A percentile compares a stretch with the other conserved stretches of the same genome.
phyloP scores from a whole-genome alignment of 2,113 vertebrate genomes.

The Chamaea fasciata region DNA sequence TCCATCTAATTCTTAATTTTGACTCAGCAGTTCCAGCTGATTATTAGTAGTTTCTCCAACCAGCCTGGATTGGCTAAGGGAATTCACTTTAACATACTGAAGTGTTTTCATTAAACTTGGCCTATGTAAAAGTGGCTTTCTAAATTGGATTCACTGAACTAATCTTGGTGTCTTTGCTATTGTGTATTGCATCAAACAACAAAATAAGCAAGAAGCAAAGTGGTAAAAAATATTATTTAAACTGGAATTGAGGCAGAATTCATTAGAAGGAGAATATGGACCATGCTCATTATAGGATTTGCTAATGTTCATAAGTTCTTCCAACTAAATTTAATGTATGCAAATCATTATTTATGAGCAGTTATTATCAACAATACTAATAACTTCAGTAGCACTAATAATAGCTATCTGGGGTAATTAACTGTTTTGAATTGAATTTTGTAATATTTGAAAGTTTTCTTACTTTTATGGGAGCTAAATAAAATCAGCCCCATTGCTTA shows the following conservation, averaged over 20 bases:
- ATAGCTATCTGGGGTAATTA: constrained; percentile 7
- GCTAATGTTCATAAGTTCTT: neutral
- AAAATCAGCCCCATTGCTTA: neutral
- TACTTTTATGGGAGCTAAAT: neutral
- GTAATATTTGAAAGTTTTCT: neutral
- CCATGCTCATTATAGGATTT: neutral
- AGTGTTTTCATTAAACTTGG: neutral
- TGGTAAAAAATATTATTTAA: constrained; percentile 17
- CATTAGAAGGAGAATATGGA: neutral
- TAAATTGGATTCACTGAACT: constrained; percentile 13
- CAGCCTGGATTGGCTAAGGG: neutral
- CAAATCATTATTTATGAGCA: constrained; percentile 10
- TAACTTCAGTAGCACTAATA: constrained; percentile 11
- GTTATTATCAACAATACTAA: constrained; percentile 38
- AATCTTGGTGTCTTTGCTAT: neutral
- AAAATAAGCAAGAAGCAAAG: constrained; percentile 16
- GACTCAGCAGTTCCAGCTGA: constrained; percentile 37
- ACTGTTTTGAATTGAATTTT: constrained; percentile 20
- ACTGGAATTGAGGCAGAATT: constrained; percentile 24
- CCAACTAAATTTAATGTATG: constrained; percentile 13
- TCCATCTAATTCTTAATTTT: constrained; percentile 37
- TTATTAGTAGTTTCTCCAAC: constrained; percentile 1
- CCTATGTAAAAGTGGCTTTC: neutral
- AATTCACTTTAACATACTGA: neutral
- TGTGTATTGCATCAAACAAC: constrained; percentile 1